Base-by-base conservation (phyloP, 2,888 invertebrate species). In the Zelleria hepariella region DNA sequence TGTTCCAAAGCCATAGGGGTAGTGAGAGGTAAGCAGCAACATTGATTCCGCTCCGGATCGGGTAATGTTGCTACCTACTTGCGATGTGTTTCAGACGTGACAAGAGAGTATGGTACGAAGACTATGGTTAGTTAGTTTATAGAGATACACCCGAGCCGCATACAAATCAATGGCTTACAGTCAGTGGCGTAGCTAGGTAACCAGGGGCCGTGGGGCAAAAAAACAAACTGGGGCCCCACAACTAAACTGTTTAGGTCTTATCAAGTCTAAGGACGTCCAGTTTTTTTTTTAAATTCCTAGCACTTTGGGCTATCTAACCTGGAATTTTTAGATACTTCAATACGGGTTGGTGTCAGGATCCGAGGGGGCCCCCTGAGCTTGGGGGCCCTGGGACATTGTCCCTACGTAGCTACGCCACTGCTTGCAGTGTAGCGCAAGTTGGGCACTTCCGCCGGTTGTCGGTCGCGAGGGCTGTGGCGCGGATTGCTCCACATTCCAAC, bases 401-500 rank as follows among this genome's bases (percentile, higher is more conserved):
- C n/a, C n/a, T n/a, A n/a, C n/a, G n/a, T n/a, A n/a, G n/a, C n/a
- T n/a, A n/a, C n/a, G n/a, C n/a, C n/a, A n/a, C 32, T 42, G 32
- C 32, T 42, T 42, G 15, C 64, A 66, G 63, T 70, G 72, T 67
- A 67, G 71, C 71, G 73, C 32, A 42, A 73, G 64, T 61, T 62
- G 68, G 64, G 67, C 66, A 77, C 73, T 81, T 81, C 80, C 82
- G 77, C 69, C 70, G 70, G 21, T 4, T 23, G 51, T 42, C 32
- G 32, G 32, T 10, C 10, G 68, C 66, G 70, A 74, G 71, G 69
- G 71, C 68, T 70, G 68, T 62, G 72, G 67, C 65, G 65, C 65
- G 63, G n/a, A 58, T 64, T 72, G 75, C 63, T 70, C 75, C 74
- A 77, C 81, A 83, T 84, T 80, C 85, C 82, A 70, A 71, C 68